Conservation (phyloP, 2,888 invertebrate genomes). For the Siphlonurus alternatus region DNA sequence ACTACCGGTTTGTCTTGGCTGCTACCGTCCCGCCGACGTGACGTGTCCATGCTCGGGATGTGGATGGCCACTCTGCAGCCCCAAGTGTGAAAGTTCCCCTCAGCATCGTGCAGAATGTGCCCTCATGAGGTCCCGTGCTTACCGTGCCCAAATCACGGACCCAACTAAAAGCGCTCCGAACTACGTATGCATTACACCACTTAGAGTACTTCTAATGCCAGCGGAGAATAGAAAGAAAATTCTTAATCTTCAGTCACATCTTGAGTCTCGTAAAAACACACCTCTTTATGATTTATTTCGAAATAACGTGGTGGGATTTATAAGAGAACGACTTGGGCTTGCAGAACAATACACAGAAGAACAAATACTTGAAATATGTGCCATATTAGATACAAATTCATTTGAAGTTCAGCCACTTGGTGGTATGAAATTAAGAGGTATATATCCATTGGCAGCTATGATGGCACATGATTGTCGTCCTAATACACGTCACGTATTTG, state of each 20-base stretch:
- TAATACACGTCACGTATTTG: constrained; percentile 59
- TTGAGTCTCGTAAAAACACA: constrained; percentile 40
- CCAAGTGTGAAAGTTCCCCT: constrained; percentile 36
- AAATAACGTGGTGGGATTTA: constrained; percentile 42
- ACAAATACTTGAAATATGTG: constrained; percentile 53
- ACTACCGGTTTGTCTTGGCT: constrained; percentile 18
- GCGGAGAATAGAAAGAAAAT: constrained; percentile 36
- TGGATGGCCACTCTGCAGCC: constrained; percentile 50
- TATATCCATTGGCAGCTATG: constrained; percentile 60
- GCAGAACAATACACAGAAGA: constrained; percentile 39
- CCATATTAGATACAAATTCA: constrained; percentile 60
- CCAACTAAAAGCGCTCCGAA: constrained; percentile 26
- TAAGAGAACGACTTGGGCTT: constrained; percentile 21
- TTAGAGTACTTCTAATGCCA: constrained; percentile 45
- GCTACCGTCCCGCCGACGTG: constrained; percentile 19
- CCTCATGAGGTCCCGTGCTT: constrained; percentile 30
- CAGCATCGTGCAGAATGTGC: constrained; percentile 43
- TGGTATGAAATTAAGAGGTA: constrained; percentile 50
- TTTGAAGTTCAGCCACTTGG: constrained; percentile 44
- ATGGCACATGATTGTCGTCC: constrained; percentile 70
- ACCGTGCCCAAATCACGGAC: constrained; percentile 29
- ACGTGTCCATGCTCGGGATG: constrained; percentile 40
- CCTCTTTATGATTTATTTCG: constrained; percentile 40
- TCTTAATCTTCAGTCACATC: constrained; percentile 39
- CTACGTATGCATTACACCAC: constrained; percentile 46